phyloP scores from a whole-genome alignment of 2,888 invertebrate genomes.

The Drosophila peninsularis region DNA sequence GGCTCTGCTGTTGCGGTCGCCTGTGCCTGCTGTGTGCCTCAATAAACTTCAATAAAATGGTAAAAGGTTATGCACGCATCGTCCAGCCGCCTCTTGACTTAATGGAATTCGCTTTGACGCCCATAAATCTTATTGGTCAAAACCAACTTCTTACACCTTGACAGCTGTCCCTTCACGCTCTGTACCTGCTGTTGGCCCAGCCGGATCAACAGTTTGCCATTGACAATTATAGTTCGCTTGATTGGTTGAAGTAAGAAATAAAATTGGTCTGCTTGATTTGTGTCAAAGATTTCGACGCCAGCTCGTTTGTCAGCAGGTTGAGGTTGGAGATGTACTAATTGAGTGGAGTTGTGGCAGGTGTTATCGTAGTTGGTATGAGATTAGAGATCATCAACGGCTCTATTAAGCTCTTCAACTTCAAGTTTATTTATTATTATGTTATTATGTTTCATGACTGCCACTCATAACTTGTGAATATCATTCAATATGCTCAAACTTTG shows the following conservation, averaged over 20 bases:
- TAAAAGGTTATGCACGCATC: conserved; percentile 75
- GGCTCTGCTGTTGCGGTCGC: conserved; percentile 30
- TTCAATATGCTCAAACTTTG: conserved; percentile 45
- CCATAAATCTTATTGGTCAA: conserved; percentile 67
- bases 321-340: conserved; percentile 8
- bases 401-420: too few relatives aligned
- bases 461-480: conserved; percentile 38
- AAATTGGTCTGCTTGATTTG: conserved; percentile 47
- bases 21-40: conserved; percentile 47
- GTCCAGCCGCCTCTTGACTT: conserved; percentile 63
- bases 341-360: background rate
- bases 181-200: conserved; percentile 19
- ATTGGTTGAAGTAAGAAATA: conserved; percentile 33
- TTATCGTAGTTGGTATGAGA: too few relatives aligned
- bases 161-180: conserved; percentile 55
- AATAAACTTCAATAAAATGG: conserved; percentile 78
- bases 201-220: conserved; percentile 75
- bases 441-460: conserved; percentile 8
- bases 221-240: conserved; percentile 62
- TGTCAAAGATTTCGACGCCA: conserved; percentile 20
- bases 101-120: conserved; percentile 74
- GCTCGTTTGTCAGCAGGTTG: conserved; percentile 20
- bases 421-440: too few relatives aligned
- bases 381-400: too few relatives aligned
- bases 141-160: conserved; percentile 47